These are phyloP conservation scores for Ceratotherium simum DNA, from an alignment of 2,113 vertebrate genomes.

Conservation along the genomic window DNA sequence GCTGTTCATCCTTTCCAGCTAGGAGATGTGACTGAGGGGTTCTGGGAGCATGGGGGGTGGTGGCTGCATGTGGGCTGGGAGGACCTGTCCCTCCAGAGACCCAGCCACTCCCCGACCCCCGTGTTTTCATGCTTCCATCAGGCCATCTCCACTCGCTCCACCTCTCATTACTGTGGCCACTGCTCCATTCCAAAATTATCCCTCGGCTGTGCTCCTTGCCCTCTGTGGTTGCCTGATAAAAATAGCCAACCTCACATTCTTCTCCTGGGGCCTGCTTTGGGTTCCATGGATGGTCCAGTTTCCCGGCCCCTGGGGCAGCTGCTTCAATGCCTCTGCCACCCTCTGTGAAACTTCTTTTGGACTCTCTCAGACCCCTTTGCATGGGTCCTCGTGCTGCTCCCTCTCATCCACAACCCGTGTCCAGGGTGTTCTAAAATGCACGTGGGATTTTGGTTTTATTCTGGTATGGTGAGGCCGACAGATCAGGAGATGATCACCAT, in stretches of 20 bases:
- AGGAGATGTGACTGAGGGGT: not conserved
- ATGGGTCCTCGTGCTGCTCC: accelerated
- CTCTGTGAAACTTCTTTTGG: not conserved
- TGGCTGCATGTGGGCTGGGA: not conserved
- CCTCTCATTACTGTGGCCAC: not conserved
- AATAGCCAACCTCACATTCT: conserved; percentile 49
- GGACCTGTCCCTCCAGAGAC: not conserved
- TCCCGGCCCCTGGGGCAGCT: not conserved
- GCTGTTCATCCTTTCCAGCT: not conserved
- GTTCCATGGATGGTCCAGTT: accelerated
- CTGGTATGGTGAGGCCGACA: not conserved
- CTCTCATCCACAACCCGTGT: accelerated
- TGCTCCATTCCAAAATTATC: conserved; percentile 29
- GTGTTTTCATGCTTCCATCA: accelerated
- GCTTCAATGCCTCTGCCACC: not conserved
- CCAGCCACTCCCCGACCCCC: accelerated
- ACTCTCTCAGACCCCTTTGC: not conserved
- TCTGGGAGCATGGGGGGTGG: not conserved
- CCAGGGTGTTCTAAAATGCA: not conserved
- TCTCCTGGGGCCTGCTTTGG: not conserved
- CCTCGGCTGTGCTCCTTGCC: accelerated
- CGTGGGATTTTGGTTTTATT: not conserved
- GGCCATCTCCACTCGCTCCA: not conserved
- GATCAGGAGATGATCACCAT: accelerated
- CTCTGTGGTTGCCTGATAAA: conserved; percentile 2